Percentiles rank a stretch among this genome's conserved stretches.
phyloP scores from a whole-genome alignment of 2,113 vertebrate species.

The Pithys albifrons region DNA sequence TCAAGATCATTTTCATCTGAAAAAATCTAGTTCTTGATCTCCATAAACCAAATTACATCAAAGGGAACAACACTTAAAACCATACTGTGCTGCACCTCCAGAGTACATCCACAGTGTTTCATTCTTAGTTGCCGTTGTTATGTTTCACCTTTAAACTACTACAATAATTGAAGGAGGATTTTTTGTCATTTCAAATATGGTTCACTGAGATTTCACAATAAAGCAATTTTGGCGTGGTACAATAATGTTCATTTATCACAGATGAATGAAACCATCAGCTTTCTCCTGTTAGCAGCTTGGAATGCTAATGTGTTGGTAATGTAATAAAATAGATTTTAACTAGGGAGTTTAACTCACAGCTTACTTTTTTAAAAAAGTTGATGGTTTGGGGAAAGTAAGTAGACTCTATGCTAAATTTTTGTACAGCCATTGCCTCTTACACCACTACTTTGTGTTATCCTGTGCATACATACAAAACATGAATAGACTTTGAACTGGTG shows the following conservation, averaged over 20 bases:
- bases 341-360: not conserved
- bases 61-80: not conserved
- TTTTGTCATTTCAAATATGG: not conserved
- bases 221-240: not conserved
- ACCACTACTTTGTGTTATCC: not conserved
- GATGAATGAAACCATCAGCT: not conserved
- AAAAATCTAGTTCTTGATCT: not conserved
- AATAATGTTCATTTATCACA: not conserved
- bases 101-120: not conserved
- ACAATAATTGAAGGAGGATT: not conserved
- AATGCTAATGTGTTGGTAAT: not conserved
- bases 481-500: accelerated
- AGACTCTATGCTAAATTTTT: not conserved
- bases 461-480: not conserved
- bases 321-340: not conserved
- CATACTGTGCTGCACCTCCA: not conserved
- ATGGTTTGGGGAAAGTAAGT: not conserved
- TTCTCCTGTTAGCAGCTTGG: not conserved
- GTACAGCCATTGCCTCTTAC: not conserved
- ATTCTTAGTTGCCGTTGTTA: not conserved
- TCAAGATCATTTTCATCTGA: not conserved
- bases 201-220: not conserved
- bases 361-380: not conserved
- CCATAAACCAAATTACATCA: not conserved
- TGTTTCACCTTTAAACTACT: not conserved